Base-by-base conservation (phyloP, 2,888 invertebrate species). In the Invenusta paracnida region DNA sequence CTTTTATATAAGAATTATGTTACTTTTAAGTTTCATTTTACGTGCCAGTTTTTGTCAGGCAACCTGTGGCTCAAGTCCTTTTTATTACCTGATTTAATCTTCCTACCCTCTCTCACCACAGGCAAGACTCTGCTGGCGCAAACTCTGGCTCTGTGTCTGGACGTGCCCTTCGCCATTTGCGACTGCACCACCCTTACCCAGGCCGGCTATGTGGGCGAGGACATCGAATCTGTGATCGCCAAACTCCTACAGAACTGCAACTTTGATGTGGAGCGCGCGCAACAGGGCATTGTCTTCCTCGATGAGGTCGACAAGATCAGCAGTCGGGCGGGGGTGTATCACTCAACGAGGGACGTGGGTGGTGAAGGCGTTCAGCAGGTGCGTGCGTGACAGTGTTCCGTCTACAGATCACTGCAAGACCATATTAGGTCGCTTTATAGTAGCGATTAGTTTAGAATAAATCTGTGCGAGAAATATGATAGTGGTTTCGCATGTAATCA, bases 281-380 rank as follows among this genome's bases (percentile, higher is more conserved):
- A 99, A 91, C 67, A 86, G 66, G 97, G 98, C 83, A 99, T 99
- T 88, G 97, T 99, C 82, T 99, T 99, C 91, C 93, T 99, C 88
- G 99, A 99, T 91, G 98, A 99, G 92, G 97, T 99, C 30, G 99
- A 99, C 92, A 99, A 99, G 93, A 98, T 99, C 88, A 97, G 98
- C 30, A 97, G 97, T 30, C 97, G 97, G 11, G 97, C 97, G 30
- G 97, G 97, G 2, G 94, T 95, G 88, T 79, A 85, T 25, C 95
- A 95, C 91, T 97, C 98, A 90, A 93, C 98, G 84, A 93, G 98
- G 85, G 99, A 99, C 92, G 98, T 99, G 0, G 98, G 98, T 85
- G 97, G 99, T 67, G 99, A 99, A 92, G 99, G 99, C 73, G 99
- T 99, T 0, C 99, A 99, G 90, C 98, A 98, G 91, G 97, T 92